phyloP scores from a whole-genome alignment of 2,888 invertebrate species.

The Spicauda simplicius region DNA sequence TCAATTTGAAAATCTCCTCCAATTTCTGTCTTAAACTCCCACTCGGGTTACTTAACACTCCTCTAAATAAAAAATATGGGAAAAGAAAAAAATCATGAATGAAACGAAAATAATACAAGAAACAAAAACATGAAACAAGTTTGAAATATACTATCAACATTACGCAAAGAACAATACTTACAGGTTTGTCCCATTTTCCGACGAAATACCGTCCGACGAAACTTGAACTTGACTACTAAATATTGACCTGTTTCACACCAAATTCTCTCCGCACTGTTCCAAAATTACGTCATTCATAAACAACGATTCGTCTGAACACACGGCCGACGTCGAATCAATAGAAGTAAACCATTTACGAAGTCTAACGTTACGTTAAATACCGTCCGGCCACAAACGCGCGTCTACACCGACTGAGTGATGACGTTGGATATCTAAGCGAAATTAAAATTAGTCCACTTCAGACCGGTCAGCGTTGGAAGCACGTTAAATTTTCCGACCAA shows the following conservation, averaged over 20 bases:
- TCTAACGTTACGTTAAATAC: slow-evolving; percentile 58
- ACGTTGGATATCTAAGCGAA: slow-evolving; percentile 67
- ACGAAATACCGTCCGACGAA: slow-evolving; percentile 38
- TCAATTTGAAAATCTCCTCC: slow-evolving; percentile 91
- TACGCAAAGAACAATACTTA: slow-evolving; percentile 54
- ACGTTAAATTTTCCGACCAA: background rate
- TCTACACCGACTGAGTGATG: slow-evolving; percentile 73
- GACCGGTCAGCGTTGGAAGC: slow-evolving; percentile 54
- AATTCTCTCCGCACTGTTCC: slow-evolving; percentile 46
- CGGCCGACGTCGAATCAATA: slow-evolving; percentile 68
- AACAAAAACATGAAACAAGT: slow-evolving; percentile 21
- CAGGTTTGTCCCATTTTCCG: slow-evolving; percentile 69
- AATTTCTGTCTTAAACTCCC: slow-evolving; percentile 84
- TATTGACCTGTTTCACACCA: slow-evolving; percentile 38
- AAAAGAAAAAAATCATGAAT: slow-evolving; percentile 49
- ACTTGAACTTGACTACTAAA: slow-evolving; percentile 48
- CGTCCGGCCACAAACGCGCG: slow-evolving; percentile 72
- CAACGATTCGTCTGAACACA: slow-evolving; percentile 48
- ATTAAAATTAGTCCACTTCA: slow-evolving; percentile 71
- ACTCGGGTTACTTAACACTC: slow-evolving; percentile 64
- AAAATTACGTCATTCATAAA: slow-evolving; percentile 58
- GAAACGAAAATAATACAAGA: slow-evolving; percentile 30
- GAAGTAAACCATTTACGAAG: slow-evolving; percentile 56
- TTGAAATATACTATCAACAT: background rate
- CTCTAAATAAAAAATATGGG: slow-evolving; percentile 68